Percentiles rank a stretch among this genome's conserved stretches.
These are phyloP conservation scores for Pseudomyrmex gracilis DNA, from an alignment of 1,140 invertebrate species.

Conservation along the genomic window DNA sequence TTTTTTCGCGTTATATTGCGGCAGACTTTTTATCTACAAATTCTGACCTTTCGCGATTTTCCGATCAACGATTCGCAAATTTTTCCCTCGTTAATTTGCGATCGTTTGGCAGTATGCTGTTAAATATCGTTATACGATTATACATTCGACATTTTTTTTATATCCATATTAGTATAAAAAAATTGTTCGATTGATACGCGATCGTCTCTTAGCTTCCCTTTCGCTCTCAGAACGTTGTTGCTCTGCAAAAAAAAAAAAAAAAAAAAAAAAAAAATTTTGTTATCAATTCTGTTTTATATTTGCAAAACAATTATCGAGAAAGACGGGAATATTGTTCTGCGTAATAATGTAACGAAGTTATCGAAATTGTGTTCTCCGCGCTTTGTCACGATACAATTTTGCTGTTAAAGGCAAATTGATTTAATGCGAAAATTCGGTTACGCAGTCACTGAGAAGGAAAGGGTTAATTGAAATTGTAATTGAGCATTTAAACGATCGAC, in stretches of 20 bases:
- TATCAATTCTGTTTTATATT: neutral
- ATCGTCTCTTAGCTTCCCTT: conserved; percentile 7
- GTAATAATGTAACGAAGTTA: conserved; percentile 7
- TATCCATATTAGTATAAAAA: conserved; percentile 43
- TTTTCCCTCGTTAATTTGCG: neutral
- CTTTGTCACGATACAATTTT: neutral
- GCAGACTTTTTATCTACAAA: neutral
- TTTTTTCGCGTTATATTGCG: conserved; percentile 4
- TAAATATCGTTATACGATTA: neutral
- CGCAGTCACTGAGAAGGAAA: conserved; percentile 29
- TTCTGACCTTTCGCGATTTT: conserved; percentile 37
- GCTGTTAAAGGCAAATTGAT: neutral
- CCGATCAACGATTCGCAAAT: conserved; percentile 35
- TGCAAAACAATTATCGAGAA: neutral
- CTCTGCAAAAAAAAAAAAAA: neutral
- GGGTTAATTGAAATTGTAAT: conserved; percentile 44
- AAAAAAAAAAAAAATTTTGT: too few species aligned
- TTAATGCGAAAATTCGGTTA: neutral
- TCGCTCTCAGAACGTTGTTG: conserved; percentile 11
- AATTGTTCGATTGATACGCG: conserved; percentile 35
- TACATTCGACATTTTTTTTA: neutral
- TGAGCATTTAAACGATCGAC: conserved; percentile 55
- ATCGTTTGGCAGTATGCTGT: conserved; percentile 68
- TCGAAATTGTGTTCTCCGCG: neutral
- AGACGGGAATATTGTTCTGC: neutral